These are phyloP conservation scores for Thereva unica DNA, from an alignment of 2,888 invertebrate species.

Conservation along the genomic window DNA sequence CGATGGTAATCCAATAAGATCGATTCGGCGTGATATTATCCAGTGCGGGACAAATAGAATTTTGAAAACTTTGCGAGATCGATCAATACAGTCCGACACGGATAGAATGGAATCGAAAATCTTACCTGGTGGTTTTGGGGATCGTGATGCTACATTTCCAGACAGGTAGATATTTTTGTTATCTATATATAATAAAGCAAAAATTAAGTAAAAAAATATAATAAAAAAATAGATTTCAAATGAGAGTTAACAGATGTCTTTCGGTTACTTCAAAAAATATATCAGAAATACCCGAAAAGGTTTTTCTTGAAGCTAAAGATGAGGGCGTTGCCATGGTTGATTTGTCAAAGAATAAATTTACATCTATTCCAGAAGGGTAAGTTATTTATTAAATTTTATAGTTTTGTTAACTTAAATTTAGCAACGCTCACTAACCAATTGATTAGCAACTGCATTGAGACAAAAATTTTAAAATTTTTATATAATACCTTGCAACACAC, in stretches of 20 bases:
- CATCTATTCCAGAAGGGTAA: constrained; percentile 70
- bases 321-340: constrained; percentile 77
- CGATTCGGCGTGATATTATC: constrained; percentile 80
- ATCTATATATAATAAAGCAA: neutral
- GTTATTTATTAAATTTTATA: constrained; percentile 42
- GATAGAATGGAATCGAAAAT: constrained; percentile 32
- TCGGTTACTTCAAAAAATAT: constrained; percentile 62
- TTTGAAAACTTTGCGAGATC: constrained; percentile 75
- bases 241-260: constrained; percentile 61
- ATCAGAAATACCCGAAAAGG: constrained; percentile 68
- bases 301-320: constrained; percentile 71
- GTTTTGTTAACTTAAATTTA: constrained; percentile 14
- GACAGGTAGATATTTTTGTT: constrained; percentile 47
- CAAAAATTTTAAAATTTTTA: too few relatives aligned
- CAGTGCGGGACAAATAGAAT: constrained; percentile 82
- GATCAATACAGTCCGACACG: constrained; percentile 46
- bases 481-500: too few relatives aligned
- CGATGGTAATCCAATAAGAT: constrained; percentile 84
- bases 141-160: constrained; percentile 56
- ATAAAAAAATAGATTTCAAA: constrained; percentile 58
- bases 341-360: constrained; percentile 78
- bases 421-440: too few relatives aligned
- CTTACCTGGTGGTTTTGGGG: constrained; percentile 53
- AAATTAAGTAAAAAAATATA: neutral
- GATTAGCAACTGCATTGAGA: too few relatives aligned